Percentiles rank a stretch among this genome's conserved stretches.
Conservation (phyloP, 2,888 invertebrate genomes). For the Argyresthia albistria region DNA sequence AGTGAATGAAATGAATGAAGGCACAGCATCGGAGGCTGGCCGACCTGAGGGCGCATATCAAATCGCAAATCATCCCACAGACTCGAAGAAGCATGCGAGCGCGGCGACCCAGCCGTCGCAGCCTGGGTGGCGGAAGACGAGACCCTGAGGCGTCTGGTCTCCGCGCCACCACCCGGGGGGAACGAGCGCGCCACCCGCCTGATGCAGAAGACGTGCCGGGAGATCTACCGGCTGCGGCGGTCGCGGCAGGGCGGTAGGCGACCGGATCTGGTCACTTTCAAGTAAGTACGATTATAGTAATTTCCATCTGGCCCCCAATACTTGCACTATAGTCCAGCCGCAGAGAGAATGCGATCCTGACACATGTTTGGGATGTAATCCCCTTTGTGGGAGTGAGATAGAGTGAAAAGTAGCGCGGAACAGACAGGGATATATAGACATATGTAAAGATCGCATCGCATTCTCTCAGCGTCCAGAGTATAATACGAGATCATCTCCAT, state of each 20-base stretch:
- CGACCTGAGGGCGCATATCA: not conserved
- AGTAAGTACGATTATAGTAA: conserved; percentile 78
- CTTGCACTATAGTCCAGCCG: no score
- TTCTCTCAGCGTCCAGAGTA: no score
- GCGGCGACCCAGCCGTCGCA: conserved; percentile 87
- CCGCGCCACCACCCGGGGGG: conserved; percentile 40
- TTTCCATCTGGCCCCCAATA: no score
- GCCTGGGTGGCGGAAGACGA: conserved; percentile 91
- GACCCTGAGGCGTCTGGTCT: conserved; percentile 82
- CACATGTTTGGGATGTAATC: no score
- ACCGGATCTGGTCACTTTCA: conserved; percentile 93
- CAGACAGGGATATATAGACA: no score
- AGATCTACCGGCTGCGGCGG: conserved; percentile 91
- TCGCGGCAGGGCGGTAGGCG: conserved; percentile 90
- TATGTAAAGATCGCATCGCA: no score
- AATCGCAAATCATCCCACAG: conserved; percentile 32
- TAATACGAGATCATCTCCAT: no score
- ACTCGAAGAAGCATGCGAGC: conserved; percentile 87
- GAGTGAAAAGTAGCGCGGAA: no score
- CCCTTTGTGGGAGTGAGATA: no score
- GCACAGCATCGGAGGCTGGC: no score
- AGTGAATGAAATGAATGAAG: no score
- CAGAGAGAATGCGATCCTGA: no score
- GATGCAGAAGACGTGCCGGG: conserved; percentile 89
- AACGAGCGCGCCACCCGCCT: conserved; percentile 81